phyloP scores from a whole-genome alignment of 2,797 vertebrate genomes.

The Smutsia gigantea region DNA sequence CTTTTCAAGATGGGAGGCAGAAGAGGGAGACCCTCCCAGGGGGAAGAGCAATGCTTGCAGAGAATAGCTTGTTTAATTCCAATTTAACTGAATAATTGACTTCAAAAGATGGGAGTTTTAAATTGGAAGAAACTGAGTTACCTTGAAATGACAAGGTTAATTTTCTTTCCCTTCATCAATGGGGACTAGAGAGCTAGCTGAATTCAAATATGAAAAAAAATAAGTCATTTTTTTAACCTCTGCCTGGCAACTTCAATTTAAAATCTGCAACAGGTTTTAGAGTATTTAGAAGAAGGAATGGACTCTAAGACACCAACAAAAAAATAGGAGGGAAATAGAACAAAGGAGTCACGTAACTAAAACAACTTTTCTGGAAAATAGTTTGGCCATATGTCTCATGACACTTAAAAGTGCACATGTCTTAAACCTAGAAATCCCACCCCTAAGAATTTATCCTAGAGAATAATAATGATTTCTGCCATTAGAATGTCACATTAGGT shows the following conservation, averaged over 20 bases:
- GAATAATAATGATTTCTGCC: background rate
- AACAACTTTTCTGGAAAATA: slow-evolving; percentile 13
- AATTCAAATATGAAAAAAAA: slow-evolving; percentile 32
- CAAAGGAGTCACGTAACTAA: background rate
- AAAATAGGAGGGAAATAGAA: background rate
- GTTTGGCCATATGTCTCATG: background rate
- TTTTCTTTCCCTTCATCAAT: slow-evolving; percentile 36
- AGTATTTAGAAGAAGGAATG: background rate
- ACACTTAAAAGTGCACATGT: background rate
- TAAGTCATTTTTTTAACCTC: background rate
- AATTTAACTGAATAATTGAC: background rate
- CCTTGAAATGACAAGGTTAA: slow-evolving; percentile 39
- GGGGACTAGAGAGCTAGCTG: background rate
- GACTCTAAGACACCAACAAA: background rate
- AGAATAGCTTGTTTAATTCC: background rate
- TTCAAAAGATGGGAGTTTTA: slow-evolving; percentile 18
- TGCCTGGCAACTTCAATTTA: background rate
- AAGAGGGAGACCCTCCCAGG: too few relatives aligned
- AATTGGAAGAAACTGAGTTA: slow-evolving; percentile 45
- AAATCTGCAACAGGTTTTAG: background rate
- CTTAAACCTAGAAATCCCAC: background rate
- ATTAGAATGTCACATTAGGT: background rate
- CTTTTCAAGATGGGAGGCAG: background rate
- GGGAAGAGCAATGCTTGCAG: background rate
- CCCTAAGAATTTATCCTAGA: background rate